Percentiles rank a stretch among this genome's conserved stretches.
phyloP scores from a whole-genome alignment of 2,113 vertebrate genomes.

The Anser brachyrhynchus region DNA sequence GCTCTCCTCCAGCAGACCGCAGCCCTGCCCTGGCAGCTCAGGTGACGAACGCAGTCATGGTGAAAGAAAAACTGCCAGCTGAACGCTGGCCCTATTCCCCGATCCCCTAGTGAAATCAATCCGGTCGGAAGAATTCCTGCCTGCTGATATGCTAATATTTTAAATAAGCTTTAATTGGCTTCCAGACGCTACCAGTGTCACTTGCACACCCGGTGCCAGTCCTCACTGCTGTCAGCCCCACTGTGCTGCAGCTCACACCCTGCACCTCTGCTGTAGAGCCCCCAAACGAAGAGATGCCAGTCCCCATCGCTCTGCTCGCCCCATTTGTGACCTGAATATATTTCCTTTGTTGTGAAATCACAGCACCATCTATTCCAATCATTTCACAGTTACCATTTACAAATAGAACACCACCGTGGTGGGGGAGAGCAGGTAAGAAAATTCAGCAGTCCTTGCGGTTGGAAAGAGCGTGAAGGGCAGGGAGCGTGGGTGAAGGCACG shows the following conservation, averaged over 20 bases:
- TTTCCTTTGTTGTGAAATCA: neutral
- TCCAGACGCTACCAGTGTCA: neutral
- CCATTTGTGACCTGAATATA: neutral
- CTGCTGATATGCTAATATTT: constrained; percentile 29
- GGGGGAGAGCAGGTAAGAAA: neutral
- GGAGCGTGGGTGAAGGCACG: neutral
- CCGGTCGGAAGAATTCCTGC: neutral
- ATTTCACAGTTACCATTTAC: neutral
- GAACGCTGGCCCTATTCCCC: neutral
- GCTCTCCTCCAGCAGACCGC: neutral
- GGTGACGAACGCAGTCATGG: neutral
- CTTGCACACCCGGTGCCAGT: neutral
- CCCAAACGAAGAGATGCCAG: fast-evolving
- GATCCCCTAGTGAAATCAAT: neutral
- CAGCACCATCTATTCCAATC: neutral
- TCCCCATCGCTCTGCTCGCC: neutral
- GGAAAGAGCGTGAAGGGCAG: neutral
- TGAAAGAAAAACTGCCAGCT: neutral
- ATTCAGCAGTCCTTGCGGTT: neutral
- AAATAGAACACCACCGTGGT: neutral
- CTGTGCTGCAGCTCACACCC: neutral
- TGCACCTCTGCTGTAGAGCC: neutral
- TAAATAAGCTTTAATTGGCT: constrained; percentile 41
- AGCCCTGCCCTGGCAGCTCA: neutral
- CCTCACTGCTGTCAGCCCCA: neutral